Percentiles rank a stretch among this genome's conserved stretches.
Conservation (phyloP, 2,888 invertebrate species). For the Lepidochrysops patricia region DNA sequence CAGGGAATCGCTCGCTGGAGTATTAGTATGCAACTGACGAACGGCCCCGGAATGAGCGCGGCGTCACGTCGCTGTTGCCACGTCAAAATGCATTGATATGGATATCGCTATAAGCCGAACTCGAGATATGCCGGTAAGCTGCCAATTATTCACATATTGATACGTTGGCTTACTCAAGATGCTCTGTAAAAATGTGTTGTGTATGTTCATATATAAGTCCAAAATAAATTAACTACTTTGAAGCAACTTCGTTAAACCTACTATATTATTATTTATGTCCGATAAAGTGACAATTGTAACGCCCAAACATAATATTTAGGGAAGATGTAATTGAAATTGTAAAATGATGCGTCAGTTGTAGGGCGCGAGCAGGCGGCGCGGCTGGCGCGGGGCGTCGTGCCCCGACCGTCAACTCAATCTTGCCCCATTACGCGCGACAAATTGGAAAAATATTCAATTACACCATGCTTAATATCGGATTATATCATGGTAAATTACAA, state of each 20-base stretch:
- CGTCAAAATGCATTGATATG: constrained; percentile 58
- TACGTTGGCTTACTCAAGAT: background rate
- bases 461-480: constrained; percentile 71
- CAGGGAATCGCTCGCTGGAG: constrained; percentile 58
- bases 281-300: background rate
- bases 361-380: background rate
- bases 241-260: background rate
- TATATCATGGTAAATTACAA: constrained; percentile 72
- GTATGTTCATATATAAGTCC: too few relatives aligned
- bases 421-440: constrained; percentile 73
- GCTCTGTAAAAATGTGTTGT: too few relatives aligned
- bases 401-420: constrained; percentile 69
- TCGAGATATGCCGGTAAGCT: background rate
- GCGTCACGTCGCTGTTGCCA: constrained; percentile 53
- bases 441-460: constrained; percentile 76
- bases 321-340: constrained; percentile 35
- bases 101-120: constrained; percentile 38
- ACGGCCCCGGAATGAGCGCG: constrained; percentile 63
- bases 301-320: constrained; percentile 16
- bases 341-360: constrained; percentile 36
- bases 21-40: constrained; percentile 67
- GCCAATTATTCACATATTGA: constrained; percentile 1
- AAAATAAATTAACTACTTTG: too few relatives aligned
- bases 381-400: background rate
- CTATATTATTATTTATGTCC: background rate